Conservation (phyloP, 2,888 invertebrate genomes). For the Plutella xylostella region DNA sequence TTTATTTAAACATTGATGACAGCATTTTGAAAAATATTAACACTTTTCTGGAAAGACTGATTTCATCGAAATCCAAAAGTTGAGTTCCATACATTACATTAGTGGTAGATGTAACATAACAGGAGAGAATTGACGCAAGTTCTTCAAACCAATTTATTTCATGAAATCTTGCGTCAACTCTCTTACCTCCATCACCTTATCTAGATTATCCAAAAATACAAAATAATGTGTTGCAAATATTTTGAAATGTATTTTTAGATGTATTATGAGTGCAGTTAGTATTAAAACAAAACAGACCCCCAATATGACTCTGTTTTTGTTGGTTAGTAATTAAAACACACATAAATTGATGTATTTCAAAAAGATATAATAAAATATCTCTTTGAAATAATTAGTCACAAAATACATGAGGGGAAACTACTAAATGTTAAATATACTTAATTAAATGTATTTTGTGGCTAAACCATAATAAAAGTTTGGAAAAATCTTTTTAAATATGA, state of each 20-base stretch:
- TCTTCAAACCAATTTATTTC: not conserved
- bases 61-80: not conserved
- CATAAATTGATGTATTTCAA: constrained; percentile 34
- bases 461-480: not conserved
- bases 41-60: not conserved
- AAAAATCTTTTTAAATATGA: not conserved
- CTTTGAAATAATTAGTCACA: not conserved
- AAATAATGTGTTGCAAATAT: not conserved
- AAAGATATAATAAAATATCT: not conserved
- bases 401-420: not conserved
- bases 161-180: constrained; percentile 7
- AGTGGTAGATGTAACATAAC: too few species aligned
- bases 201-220: not conserved
- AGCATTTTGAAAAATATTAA: not conserved
- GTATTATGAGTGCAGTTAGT: constrained; percentile 4
- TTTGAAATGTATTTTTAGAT: not conserved
- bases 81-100: not conserved
- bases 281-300: constrained; percentile 19
- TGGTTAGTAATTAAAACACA: constrained; percentile 47
- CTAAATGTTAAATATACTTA: not conserved
- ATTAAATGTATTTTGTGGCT: not conserved
- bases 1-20: not conserved
- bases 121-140: too few species aligned
- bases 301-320: constrained; percentile 22
- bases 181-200: not conserved